These are phyloP conservation scores for Phylloscopus trochilus DNA, from an alignment of 2,113 vertebrate species.

Conservation along the genomic window DNA sequence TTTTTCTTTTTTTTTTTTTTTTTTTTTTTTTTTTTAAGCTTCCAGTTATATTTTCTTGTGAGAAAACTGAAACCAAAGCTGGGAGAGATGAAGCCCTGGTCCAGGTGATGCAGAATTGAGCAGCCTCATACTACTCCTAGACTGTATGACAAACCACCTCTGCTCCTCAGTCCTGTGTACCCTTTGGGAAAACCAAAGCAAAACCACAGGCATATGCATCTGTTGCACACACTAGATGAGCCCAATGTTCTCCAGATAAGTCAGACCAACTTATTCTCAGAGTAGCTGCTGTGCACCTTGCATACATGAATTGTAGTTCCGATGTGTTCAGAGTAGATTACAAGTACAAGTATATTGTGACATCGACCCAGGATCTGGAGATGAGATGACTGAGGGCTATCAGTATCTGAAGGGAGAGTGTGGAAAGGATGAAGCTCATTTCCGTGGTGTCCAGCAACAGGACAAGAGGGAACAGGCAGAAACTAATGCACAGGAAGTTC, in stretches of 20 bases:
- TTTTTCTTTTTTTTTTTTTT: background rate
- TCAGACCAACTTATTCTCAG: background rate
- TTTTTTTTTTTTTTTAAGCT: background rate
- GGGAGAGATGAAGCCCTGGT: background rate
- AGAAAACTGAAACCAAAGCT: background rate
- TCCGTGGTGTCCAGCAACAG: background rate
- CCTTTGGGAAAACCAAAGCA: background rate
- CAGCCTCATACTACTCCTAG: background rate
- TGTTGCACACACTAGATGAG: background rate
- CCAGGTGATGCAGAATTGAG: background rate
- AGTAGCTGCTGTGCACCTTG: background rate
- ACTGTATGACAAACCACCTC: background rate
- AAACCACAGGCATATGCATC: background rate
- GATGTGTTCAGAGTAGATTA: background rate
- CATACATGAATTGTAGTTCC: background rate
- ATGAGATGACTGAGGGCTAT: background rate
- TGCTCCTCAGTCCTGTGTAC: background rate
- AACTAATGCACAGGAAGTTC: background rate
- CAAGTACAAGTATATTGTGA: background rate
- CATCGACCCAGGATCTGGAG: background rate
- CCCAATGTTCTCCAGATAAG: background rate
- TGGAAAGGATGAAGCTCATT: fast-evolving
- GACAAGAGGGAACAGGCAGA: background rate
- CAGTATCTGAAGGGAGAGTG: background rate
- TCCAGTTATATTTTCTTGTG: background rate